Evolutionary conservation across 1,140 invertebrate species (phyloP), one percentile per base, ranked within the genome.

Genomic region (Cecropterus lyciades): DNA sequence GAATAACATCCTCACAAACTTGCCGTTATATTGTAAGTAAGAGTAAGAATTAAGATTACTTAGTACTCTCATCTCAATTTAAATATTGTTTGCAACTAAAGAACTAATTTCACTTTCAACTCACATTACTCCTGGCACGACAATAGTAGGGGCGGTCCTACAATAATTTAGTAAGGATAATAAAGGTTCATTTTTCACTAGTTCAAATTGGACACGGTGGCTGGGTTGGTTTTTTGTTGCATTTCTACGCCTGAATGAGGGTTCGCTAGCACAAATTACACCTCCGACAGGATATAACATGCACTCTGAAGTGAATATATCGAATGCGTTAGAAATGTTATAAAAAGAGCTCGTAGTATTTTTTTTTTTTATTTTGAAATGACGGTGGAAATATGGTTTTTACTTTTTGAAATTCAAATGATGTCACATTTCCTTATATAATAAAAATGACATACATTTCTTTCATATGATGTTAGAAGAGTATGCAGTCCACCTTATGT

Each of bases 131-230:
- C 15, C 10, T 15, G 0, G 51, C 43, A 65, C 9, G 30, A 42
- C 49, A 53, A 42, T 80, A 57, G 85, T 86, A 87, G 52, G 66
- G 79, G 65, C 60, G 51, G 46, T 79, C 76, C 79, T 80, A 87
- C 69, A 80, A 85, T 88, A 87, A 89, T 87, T 84, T 85, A 84
- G 75, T 84, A 82, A 85, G 86, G 81, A 89, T 91, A 91, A 89
- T 91, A 84, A 79, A 83, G 79, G 84, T 88, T 82, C 86, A 89
- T 89, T 89, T 88, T 89, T 87, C 85, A 88, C 85, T 84, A 84
- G 81, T 84, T 76, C 84, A 78, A 82, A 91, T 91, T 87, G 77
- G 85, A 82, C 75, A 84, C 76, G 84, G 78, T 74, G 80, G 73
- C 76, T 71, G 67, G 65, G 56, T 70, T 65, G 63, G 76, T 84